Conservation (phyloP, 2,113 vertebrate genomes). For the Galemys pyrenaicus region DNA sequence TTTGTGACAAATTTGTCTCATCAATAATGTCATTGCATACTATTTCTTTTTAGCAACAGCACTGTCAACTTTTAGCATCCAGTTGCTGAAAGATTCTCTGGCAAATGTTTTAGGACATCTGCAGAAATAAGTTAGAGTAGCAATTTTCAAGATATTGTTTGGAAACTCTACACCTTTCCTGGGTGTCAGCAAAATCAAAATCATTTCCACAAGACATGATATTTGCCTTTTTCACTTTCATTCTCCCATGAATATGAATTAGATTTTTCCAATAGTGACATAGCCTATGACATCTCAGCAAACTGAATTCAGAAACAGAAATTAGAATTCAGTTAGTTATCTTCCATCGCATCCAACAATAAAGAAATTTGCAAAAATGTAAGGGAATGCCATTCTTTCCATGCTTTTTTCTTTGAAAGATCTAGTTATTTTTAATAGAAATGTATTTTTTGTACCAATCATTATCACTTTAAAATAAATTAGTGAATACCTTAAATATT, state of each 20-base stretch:
- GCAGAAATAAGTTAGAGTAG: not conserved
- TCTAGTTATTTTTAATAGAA: constrained; percentile 7
- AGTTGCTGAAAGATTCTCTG: not conserved
- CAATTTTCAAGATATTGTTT: not conserved
- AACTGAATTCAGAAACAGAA: constrained; percentile 29
- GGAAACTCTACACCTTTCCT: not conserved
- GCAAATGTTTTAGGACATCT: not conserved
- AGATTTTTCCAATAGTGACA: not conserved
- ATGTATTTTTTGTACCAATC: not conserved
- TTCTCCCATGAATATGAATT: not conserved
- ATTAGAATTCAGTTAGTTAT: not conserved
- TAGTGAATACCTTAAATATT: constrained; percentile 15
- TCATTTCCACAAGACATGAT: constrained; percentile 34
- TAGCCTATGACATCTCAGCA: not conserved
- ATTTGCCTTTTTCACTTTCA: not conserved
- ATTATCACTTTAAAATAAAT: constrained; percentile 52
- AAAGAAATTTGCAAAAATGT: constrained; percentile 35
- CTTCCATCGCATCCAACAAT: not conserved
- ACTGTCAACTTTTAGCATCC: not conserved
- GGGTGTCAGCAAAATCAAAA: not conserved
- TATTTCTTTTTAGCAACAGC: not conserved
- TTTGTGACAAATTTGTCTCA: constrained; percentile 4
- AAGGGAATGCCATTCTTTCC: not conserved
- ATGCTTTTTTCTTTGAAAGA: not conserved
- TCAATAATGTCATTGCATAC: not conserved